These are phyloP conservation scores for Notamacropus eugenii DNA, from an alignment of 2,797 vertebrate species.

Conservation along the genomic window DNA sequence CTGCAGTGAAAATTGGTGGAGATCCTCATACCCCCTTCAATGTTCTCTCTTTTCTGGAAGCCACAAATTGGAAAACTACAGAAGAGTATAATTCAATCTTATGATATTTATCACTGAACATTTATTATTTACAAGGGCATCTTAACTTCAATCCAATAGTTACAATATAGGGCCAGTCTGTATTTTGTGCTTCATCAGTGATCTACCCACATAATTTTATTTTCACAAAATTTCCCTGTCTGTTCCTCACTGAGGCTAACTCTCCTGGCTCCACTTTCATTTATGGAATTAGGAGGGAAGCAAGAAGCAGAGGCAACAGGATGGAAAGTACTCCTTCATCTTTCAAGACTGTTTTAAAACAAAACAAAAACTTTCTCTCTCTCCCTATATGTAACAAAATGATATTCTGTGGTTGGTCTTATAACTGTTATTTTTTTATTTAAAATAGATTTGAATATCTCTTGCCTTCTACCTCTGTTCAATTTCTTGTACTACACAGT, in stretches of 20 bases:
- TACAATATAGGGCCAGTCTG: not conserved
- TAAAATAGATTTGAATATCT: not conserved
- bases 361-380: slow-evolving; percentile 12
- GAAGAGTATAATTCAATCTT: no score
- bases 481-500: not conserved
- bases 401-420: not conserved
- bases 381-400: not conserved
- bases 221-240: not conserved
- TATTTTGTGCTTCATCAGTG: not conserved
- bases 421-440: not conserved
- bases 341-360: slow-evolving; percentile 6
- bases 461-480: not conserved
- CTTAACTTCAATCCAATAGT: no score
- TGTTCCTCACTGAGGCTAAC: not conserved
- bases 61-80: not conserved
- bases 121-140: no score
- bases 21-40: not conserved
- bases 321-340: not conserved
- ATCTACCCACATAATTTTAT: not conserved
- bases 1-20: not conserved
- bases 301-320: not conserved
- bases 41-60: not conserved
- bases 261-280: slow-evolving; percentile 18
- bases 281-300: not conserved
- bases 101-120: no score